These are phyloP conservation scores for Cichlasoma orientale DNA, from an alignment of 2,797 vertebrate genomes.

Conservation along the genomic window DNA sequence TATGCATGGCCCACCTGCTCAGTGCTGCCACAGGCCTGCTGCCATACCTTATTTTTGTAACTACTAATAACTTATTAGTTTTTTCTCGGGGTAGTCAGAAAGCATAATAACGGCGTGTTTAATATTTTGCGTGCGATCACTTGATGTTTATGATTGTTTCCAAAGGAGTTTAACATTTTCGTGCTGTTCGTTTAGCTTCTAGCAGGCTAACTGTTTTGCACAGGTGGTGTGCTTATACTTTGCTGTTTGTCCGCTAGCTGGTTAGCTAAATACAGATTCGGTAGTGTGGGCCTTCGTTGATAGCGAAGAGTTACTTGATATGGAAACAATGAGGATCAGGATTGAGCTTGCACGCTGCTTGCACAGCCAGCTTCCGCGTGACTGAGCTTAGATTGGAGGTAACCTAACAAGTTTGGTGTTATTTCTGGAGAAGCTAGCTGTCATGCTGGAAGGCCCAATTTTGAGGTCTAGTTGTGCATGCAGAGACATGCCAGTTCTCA, in stretches of 20 bases:
- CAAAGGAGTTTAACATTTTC: neutral
- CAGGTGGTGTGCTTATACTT: conserved; percentile 65
- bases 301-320: neutral
- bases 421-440: conserved; percentile 38
- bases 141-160: neutral
- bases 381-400: neutral
- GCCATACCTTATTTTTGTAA: conserved; percentile 42
- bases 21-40: conserved; percentile 70
- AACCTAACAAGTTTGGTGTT: neutral
- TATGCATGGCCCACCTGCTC: conserved; percentile 78
- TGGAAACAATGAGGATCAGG: neutral
- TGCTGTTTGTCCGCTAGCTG: conserved; percentile 49
- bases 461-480: conserved; percentile 31
- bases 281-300: conserved; percentile 48
- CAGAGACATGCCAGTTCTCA: conserved; percentile 23
- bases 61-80: neutral
- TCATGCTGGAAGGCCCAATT: conserved; percentile 66
- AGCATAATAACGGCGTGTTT: neutral
- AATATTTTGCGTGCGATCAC: neutral
- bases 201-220: conserved; percentile 55
- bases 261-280: conserved; percentile 52
- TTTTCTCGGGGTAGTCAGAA: accelerated
- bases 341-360: neutral
- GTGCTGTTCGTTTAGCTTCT: conserved; percentile 23
- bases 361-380: neutral